Base-by-base conservation (phyloP, 2,797 vertebrate genomes). In the Limnodromus scolopaceus region DNA sequence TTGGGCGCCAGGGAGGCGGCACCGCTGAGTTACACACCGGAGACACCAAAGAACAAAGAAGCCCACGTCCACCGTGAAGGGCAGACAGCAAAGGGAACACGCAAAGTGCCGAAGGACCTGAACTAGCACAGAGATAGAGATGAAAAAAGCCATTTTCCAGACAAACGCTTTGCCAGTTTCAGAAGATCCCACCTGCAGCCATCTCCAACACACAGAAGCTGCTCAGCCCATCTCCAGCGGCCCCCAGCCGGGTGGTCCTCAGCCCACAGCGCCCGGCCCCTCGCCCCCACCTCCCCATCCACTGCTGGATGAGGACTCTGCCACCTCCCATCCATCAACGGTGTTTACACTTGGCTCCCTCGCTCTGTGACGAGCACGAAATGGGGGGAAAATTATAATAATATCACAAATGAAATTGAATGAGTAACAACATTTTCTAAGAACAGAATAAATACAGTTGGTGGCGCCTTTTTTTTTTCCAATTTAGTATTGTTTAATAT, bases 401-500 rank as follows among this genome's bases (percentile, higher is more conserved):
- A 92, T 92, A 89, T 93, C 81, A 76, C 95, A 92, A 94, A 96
- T 90, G 80, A 96, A 98, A 84, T 95, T 89, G 96, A 96, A 97
- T 95, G 94, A 97, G 94, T 94, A 97, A 95, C 94, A 97, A 97
- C 97, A 96, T 96, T 93, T 96, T 96, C 96, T 76, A 95, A 97
- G 97, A 97, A 97, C 82, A 96, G 96, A 97, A 97, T 98, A 98
- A 98, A 98, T 98, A 98, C 97, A 97, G 95, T 97, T 96, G 96
- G 91, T 87, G 96, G 90, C 2, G 2, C 94, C 96, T 95, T 96
- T 97, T 98, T 95, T 97, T 98, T 97, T 93, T 94, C 98, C 98
- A 98, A 98, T 98, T 98, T 98, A 98, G 97, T 98, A 98, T 98
- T 98, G 98, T 99, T 99, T 98, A 99, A 99, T 99, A 98, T 98